phyloP scores from a whole-genome alignment of 2,797 vertebrate genomes.

The Enteromius fasciolatus region DNA sequence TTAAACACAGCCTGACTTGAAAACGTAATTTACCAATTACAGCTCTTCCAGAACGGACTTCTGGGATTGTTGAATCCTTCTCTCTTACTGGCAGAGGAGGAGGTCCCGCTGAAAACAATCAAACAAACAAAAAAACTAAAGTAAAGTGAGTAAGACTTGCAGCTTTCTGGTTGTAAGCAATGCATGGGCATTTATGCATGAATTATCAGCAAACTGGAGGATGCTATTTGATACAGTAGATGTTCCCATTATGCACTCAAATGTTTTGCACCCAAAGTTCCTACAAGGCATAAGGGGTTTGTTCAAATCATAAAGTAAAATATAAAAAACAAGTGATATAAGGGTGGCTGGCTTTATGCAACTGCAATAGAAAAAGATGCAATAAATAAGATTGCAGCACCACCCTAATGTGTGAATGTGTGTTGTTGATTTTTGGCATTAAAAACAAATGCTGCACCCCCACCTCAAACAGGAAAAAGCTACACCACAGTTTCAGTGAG shows the following conservation, averaged over 20 bases:
- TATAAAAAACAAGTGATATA: not conserved
- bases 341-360: not conserved
- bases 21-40: slow-evolving; percentile 73
- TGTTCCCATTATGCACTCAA: not conserved
- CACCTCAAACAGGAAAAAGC: slow-evolving; percentile 40
- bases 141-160: not conserved
- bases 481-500: slow-evolving; percentile 25
- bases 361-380: not conserved
- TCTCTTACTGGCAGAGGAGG: slow-evolving; percentile 72
- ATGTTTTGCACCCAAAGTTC: no score
- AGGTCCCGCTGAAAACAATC: slow-evolving; percentile 61
- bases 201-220: not conserved
- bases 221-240: not conserved
- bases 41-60: slow-evolving; percentile 64
- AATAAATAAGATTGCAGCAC: not conserved
- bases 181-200: not conserved
- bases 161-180: not conserved
- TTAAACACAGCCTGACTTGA: not conserved
- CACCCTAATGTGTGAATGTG: not conserved
- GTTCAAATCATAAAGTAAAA: not conserved
- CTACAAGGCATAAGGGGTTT: not conserved
- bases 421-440: not conserved
- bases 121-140: not conserved
- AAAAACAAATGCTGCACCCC: slow-evolving; percentile 15
- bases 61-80: slow-evolving; percentile 30